Base-by-base conservation (phyloP, 2,113 vertebrate genomes). In the Physeter macrocephalus region DNA sequence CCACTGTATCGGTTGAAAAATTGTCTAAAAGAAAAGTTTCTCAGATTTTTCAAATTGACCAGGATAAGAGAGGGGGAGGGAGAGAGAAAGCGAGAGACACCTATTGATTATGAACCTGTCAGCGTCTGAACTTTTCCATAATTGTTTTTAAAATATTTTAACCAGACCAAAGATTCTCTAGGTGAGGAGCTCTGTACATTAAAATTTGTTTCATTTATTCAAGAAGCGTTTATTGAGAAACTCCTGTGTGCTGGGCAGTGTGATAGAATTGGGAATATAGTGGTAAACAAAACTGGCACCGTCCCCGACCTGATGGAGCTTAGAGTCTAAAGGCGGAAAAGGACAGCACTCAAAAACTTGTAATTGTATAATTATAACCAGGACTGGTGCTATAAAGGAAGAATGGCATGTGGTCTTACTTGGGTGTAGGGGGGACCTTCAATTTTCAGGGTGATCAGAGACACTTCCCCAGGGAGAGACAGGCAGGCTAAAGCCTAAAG, bases 361-460 rank as follows among this genome's bases (percentile, higher is more conserved):
- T 9, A 5, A 11, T 81, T 49, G 12, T 5, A 3, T 61, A 6
- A 3, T 25, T 17, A 1, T 3, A 49, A 17, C 21, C 43, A 43
- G 54, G 83, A 3, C 23, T 2, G 8, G 29, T 4, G 29, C 39
- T 25, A 2, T 2, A 12, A 39, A 29, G 61, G 43, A 49, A 62
- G 64, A 25, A 6, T 8, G 34, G 36, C 27, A 1, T 2, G 0
- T 2, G 46, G 29, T 11, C 6, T 27, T 2, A 1, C 25, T 18
- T 36, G 59, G 11, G 2, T 5, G 62, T 54, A 6, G 2, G 5
- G 54, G 20, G 8, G 29, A 34, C 52, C 46, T 36, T 77, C 61
- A 31, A 29, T 10, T 43, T 14, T 21, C 66, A 17, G 72, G 39
- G 17, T 71, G 29, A 5, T 39, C 83, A 61, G 83, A 69, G 69